Evolutionary conservation across 53 echinoderm and acorn worm species (phyloP), one percentile per base, ranked within the genome.

Genomic region (Stichopus horrens): DNA sequence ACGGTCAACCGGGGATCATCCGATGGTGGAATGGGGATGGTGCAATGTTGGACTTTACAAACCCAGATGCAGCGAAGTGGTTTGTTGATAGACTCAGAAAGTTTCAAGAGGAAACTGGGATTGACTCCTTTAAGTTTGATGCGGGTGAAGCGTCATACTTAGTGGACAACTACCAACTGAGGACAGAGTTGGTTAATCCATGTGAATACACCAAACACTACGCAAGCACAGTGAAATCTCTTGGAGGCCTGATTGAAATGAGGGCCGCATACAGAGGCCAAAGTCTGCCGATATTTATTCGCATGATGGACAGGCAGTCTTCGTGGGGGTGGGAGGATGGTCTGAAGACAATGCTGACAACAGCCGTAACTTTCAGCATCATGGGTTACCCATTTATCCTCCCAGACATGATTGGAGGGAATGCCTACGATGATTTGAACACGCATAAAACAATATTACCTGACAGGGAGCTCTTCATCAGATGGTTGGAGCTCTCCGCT

Each of bases 41-140:
- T 4, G 94, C 90, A 22, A 74, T 88, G 79, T 88, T 96, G 6
- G 96, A 96, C 76, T 91, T 93, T 52, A 96, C 96, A 16, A 93
- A 96, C 75, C 91, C 92, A 5, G 89, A 83, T 5, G 96, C 96
- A 0, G 83, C 87, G 37, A 90, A 93, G 9, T 96, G 96, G 96
- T 94, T 89, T 73, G 89, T 92, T 7, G 66, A 71, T 37, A 78
- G 94, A 55, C 91, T 96, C 65, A 88, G 91, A 52, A 77, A 87
- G 56, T 86, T 94, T 4, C 77, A 89, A 23, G 74, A 76, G 23
- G 90, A 94, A 6, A 91, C 83, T 9, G 94, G 94, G 5, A 93
- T 96, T 7, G 96, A 96, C 58, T 96, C 96, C 0, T 96, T 90
- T 67, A 96, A 96, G 88, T 96, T 96, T 55, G 96, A 96, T 87